Conservation (phyloP, 37 sponge, comb jelly and placozoan species). For the Halisarca cf. caerulea region DNA sequence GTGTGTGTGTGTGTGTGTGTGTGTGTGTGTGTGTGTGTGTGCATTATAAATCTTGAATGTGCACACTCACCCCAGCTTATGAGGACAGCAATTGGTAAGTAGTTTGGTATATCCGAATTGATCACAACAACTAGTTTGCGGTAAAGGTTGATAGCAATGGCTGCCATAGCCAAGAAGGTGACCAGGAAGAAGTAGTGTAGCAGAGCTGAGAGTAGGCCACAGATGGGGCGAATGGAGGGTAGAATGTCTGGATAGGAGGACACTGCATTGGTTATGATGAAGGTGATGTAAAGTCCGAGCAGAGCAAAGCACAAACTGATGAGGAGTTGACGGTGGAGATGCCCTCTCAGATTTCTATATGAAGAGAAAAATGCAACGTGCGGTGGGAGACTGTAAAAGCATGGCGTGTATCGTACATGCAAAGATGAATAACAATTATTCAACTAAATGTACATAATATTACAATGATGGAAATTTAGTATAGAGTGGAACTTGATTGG, state of each 20-base stretch:
- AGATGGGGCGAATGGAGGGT: background rate
- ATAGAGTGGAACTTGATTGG: too few species aligned
- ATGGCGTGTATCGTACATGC: too few species aligned
- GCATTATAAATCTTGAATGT: too few species aligned
- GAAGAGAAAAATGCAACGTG: too few species aligned
- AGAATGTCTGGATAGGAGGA: too few species aligned
- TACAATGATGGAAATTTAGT: too few species aligned
- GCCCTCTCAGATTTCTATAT: slow-evolving; percentile 46
- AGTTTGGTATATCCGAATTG: background rate
- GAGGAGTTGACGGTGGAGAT: slow-evolving; percentile 33
- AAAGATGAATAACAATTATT: too few species aligned
- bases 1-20: too few species aligned
- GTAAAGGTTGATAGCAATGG: slow-evolving; percentile 53
- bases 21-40: too few species aligned
- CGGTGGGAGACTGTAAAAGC: too few species aligned
- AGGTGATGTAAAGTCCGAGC: slow-evolving; percentile 38
- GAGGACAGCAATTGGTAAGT: slow-evolving; percentile 20
- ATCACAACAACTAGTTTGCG: slow-evolving; percentile 46
- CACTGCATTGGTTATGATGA: slow-evolving; percentile 6
- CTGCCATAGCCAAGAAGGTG: slow-evolving; percentile 41
- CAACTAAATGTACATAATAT: too few species aligned
- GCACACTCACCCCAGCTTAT: slow-evolving; percentile 52
- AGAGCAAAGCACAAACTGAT: slow-evolving; percentile 62
- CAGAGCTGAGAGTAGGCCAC: slow-evolving; percentile 28
- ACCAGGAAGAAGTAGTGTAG: slow-evolving; percentile 63